These are phyloP conservation scores for Danio jaintianensis DNA, from an alignment of 2,797 vertebrate species.

Conservation along the genomic window DNA sequence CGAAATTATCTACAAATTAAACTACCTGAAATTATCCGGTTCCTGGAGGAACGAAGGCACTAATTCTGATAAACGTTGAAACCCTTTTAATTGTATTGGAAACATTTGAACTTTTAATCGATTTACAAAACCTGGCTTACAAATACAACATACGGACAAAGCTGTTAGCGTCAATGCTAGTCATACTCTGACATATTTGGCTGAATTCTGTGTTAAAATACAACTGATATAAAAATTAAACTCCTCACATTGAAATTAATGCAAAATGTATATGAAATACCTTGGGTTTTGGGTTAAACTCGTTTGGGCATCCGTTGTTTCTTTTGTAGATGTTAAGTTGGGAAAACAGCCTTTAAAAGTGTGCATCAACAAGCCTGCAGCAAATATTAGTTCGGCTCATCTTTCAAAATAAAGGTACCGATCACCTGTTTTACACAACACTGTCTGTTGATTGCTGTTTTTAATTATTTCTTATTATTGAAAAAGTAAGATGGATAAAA, in stretches of 20 bases:
- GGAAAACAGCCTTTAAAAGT: background rate
- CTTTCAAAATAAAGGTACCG: conserved; percentile 32
- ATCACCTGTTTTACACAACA: background rate
- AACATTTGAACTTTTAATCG: background rate
- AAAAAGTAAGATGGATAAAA: too few species aligned
- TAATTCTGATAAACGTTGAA: background rate
- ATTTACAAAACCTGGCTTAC: background rate
- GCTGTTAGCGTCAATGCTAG: background rate
- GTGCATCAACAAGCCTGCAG: conserved; percentile 10
- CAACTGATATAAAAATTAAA: background rate
- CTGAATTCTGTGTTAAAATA: background rate
- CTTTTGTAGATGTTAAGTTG: background rate
- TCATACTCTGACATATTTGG: background rate
- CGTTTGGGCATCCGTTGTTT: conserved; percentile 9
- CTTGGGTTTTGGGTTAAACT: background rate
- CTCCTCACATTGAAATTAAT: background rate
- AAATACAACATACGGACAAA: conserved; percentile 8
- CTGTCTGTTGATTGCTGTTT: background rate
- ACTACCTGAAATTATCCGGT: background rate
- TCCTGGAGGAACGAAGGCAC: background rate
- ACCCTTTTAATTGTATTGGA: too few species aligned
- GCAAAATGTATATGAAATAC: background rate
- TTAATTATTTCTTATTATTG: background rate
- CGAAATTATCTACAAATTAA: too few species aligned
- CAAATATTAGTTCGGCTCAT: background rate